Conservation (phyloP, 1,140 invertebrate species). For the Palaemon carinicauda region DNA sequence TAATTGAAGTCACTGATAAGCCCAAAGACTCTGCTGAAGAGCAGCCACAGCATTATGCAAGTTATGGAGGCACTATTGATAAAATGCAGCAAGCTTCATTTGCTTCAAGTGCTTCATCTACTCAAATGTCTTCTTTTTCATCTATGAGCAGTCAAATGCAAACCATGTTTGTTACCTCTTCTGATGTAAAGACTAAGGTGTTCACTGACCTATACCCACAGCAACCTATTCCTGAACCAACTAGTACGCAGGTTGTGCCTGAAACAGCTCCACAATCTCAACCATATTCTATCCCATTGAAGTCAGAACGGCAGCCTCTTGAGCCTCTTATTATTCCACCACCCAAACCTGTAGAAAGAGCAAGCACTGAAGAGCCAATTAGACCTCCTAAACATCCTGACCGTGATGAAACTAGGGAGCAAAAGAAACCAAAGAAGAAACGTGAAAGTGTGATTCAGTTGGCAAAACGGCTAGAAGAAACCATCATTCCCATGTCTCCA, state of each 20-base stretch:
- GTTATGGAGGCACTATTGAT: background rate
- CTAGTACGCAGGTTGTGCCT: too few relatives aligned
- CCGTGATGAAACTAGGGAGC: constrained; percentile 33
- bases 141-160: constrained; percentile 20
- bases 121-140: background rate
- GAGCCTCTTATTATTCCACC: constrained; percentile 40
- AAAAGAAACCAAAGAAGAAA: constrained; percentile 55
- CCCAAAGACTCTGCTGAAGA: background rate
- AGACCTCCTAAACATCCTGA: constrained; percentile 66
- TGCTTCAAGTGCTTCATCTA: background rate
- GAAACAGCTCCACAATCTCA: background rate
- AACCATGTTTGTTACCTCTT: constrained; percentile 41
- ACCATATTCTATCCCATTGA: background rate
- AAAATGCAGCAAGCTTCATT: background rate
- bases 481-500: constrained; percentile 69
- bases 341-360: background rate
- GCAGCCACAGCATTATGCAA: background rate
- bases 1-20: background rate
- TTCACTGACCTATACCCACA: background rate
- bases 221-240: background rate
- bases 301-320: constrained; percentile 8
- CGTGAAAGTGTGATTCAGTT: constrained; percentile 71
- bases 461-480: constrained; percentile 73
- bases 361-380: constrained; percentile 62
- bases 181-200: constrained; percentile 21